Conservation (phyloP, 2,797 vertebrate genomes). For the Vipera ursinii region DNA sequence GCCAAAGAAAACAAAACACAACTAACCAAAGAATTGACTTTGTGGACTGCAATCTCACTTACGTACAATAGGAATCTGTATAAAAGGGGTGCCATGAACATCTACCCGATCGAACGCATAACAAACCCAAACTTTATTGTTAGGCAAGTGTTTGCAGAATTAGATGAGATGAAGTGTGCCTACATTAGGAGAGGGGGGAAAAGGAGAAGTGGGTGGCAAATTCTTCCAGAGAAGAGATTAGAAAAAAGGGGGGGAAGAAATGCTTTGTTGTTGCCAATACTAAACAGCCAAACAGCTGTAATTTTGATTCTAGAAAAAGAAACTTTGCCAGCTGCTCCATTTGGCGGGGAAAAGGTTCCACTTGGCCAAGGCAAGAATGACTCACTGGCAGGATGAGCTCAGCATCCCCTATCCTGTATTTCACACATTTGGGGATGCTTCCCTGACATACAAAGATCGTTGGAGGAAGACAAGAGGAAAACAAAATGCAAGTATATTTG, state of each 20-base stretch:
- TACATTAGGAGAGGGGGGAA: neutral
- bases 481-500: neutral
- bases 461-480: neutral
- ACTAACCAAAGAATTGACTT: neutral
- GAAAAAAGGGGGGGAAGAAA: neutral
- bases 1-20: neutral
- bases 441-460: neutral
- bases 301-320: conserved; percentile 26
- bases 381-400: conserved; percentile 26
- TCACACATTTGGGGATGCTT: conserved; percentile 21
- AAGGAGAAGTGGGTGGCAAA: neutral
- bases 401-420: conserved; percentile 14
- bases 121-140: neutral
- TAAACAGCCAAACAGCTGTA: conserved; percentile 26
- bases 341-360: conserved; percentile 9
- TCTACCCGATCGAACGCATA: neutral
- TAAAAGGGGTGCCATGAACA: neutral
- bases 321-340: conserved; percentile 28
- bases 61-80: neutral
- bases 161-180: neutral
- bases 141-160: no score
- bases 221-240: neutral
- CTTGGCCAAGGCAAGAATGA: conserved; percentile 19
- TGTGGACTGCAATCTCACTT: neutral
- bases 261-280: neutral